Conservation (phyloP, 2,113 vertebrate genomes). For the Pelodiscus sinensis region DNA sequence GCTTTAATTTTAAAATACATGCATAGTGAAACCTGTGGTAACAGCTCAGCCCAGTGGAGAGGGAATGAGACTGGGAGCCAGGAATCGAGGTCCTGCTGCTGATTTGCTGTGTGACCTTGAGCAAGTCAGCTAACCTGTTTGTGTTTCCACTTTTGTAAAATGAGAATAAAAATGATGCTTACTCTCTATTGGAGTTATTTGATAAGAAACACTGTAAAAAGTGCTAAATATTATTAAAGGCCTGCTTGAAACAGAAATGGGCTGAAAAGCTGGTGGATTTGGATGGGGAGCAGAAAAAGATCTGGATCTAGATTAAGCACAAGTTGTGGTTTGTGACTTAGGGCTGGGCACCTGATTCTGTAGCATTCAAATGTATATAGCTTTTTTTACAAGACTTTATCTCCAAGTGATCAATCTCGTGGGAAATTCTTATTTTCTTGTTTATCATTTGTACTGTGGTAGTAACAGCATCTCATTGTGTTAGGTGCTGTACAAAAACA, state of each 20-base stretch:
- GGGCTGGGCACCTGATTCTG: background rate
- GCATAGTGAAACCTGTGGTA: background rate
- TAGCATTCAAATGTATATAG: background rate
- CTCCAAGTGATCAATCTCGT: background rate
- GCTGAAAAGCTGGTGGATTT: background rate
- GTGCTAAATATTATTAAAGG: background rate
- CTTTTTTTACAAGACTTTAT: background rate
- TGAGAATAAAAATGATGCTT: background rate
- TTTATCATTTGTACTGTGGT: background rate
- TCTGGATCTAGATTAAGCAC: background rate
- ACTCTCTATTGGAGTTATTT: background rate
- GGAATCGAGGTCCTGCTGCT: rapidly evolving
- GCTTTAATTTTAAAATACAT: background rate
- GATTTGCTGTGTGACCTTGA: background rate
- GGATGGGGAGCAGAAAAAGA: background rate
- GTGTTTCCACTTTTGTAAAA: background rate
- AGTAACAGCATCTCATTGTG: background rate
- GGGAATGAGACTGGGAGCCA: background rate
- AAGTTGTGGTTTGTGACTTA: background rate
- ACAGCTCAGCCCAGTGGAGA: rapidly evolving
- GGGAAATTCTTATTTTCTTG: background rate
- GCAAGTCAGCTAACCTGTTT: background rate
- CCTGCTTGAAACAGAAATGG: background rate
- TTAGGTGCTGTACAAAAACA: background rate
- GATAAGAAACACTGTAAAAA: background rate